These are phyloP conservation scores for Lycocerus yunnanus DNA, from an alignment of 2,888 invertebrate genomes.

Conservation along the genomic window DNA sequence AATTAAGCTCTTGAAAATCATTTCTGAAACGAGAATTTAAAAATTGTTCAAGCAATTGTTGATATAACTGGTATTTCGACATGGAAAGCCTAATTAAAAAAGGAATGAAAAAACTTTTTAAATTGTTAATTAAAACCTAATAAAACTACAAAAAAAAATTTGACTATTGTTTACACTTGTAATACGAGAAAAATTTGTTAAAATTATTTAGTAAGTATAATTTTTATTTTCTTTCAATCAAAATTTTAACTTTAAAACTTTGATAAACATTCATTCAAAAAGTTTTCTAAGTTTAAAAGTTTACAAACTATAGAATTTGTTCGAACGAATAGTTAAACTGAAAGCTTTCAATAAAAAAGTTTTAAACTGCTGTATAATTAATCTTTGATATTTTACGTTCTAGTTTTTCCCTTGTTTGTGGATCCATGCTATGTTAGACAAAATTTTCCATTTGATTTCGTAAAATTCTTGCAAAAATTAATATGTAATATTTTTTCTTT, in stretches of 20 bases:
- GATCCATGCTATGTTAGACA: neutral
- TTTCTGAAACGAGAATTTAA: neutral
- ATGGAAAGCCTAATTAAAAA: neutral
- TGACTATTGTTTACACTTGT: neutral
- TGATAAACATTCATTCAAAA: slow-evolving; percentile 11
- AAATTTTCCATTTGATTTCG: neutral
- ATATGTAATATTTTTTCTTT: neutral
- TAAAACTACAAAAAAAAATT: neutral
- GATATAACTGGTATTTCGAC: neutral
- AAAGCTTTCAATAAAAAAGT: slow-evolving; percentile 7
- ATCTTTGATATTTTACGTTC: slow-evolving; percentile 21
- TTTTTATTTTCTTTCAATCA: neutral
- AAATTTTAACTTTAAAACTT: neutral
- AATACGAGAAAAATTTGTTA: neutral
- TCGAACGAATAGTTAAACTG: slow-evolving; percentile 6
- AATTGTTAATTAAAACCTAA: neutral
- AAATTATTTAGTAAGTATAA: neutral
- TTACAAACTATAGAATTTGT: slow-evolving; percentile 13
- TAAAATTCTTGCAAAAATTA: neutral
- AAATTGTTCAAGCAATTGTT: neutral
- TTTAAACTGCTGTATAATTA: slow-evolving; percentile 19
- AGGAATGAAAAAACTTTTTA: neutral
- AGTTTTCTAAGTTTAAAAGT: slow-evolving; percentile 8
- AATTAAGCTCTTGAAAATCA: neutral
- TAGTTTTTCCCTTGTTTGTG: slow-evolving; percentile 3